These are phyloP conservation scores for Coturnix japonica DNA, from an alignment of 2,113 vertebrate species.

Conservation along the genomic window DNA sequence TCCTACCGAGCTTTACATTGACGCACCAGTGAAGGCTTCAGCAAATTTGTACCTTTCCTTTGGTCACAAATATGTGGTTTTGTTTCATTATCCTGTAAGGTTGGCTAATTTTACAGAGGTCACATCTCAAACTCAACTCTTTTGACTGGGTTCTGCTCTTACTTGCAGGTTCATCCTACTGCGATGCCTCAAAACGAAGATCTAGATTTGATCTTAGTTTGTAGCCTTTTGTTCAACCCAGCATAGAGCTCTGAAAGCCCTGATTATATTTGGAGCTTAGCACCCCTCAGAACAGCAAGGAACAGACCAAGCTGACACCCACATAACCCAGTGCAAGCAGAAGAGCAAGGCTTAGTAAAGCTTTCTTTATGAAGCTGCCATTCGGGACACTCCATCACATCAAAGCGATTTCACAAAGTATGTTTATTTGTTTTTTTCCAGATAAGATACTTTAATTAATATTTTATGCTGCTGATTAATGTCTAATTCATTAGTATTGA, in stretches of 20 bases:
- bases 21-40: not conserved
- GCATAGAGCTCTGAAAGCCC: not conserved
- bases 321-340: conserved; percentile 16
- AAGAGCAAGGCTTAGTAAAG: conserved; percentile 11
- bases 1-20: not conserved
- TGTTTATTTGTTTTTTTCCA: not conserved
- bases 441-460: not conserved
- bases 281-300: not conserved
- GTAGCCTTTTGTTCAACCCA: not conserved
- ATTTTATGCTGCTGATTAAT: not conserved
- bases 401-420: not conserved
- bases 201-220: not conserved
- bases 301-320: conserved; percentile 40
- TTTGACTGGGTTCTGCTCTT: not conserved
- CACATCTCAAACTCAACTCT: not conserved
- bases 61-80: rapidly evolving
- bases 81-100: not conserved
- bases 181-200: not conserved
- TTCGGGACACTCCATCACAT: conserved; percentile 29
- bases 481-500: not conserved
- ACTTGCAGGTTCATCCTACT: not conserved
- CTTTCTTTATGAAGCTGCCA: conserved; percentile 33
- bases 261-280: not conserved
- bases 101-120: not conserved
- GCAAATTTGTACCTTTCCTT: not conserved